phyloP scores from a whole-genome alignment of 1,140 invertebrate genomes.

The Lucilia sericata region DNA sequence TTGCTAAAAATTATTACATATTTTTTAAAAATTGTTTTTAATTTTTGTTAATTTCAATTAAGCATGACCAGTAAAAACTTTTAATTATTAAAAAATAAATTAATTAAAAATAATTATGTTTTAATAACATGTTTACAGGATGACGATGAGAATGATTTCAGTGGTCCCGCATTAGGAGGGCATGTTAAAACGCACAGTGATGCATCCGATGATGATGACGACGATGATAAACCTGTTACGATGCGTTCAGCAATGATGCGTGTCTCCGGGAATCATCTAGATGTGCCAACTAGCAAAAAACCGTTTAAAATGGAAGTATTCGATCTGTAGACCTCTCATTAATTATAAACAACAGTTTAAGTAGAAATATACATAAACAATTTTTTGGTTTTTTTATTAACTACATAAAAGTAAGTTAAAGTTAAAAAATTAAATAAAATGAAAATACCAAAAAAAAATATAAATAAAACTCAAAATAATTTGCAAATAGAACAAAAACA shows the following conservation, averaged over 20 bases:
- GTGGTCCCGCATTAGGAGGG: slow-evolving; percentile 65
- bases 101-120: not conserved
- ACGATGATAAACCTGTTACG: slow-evolving; percentile 65
- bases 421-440: not conserved
- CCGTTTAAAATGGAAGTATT: slow-evolving; percentile 64
- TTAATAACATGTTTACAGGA: slow-evolving; percentile 30
- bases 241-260: slow-evolving; percentile 62
- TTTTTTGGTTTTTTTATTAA: not conserved
- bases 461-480: not conserved
- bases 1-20: too few species aligned
- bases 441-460: not conserved
- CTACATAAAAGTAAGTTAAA: not conserved
- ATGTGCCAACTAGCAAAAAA: slow-evolving; percentile 65
- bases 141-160: slow-evolving; percentile 66
- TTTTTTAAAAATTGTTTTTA: too few species aligned
- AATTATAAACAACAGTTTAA: not conserved
- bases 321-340: slow-evolving; percentile 57
- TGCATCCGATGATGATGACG: slow-evolving; percentile 64
- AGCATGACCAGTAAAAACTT: not conserved
- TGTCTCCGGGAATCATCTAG: slow-evolving; percentile 58
- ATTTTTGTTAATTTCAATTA: not conserved
- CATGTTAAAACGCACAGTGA: slow-evolving; percentile 64
- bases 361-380: not conserved
- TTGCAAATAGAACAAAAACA: not conserved
- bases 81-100: too few species aligned